Conservation (phyloP, 2,113 vertebrate species). For the Barbus barbus region DNA sequence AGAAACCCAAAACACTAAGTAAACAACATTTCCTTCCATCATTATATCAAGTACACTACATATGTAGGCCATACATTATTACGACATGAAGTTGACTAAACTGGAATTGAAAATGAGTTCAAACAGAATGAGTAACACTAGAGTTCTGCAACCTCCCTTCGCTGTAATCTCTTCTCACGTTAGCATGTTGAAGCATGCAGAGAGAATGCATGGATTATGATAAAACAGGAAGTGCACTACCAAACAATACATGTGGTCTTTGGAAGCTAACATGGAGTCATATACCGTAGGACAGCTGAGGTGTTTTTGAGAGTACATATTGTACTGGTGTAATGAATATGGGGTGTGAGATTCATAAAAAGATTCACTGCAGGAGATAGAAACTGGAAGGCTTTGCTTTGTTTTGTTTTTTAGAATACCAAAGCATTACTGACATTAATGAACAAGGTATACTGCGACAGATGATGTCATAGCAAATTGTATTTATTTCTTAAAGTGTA, state of each 20-base stretch:
- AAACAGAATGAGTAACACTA: not conserved
- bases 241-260: not conserved
- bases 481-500: not conserved
- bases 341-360: not conserved
- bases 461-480: not conserved
- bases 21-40: not conserved
- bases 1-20: not conserved
- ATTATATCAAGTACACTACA: not conserved
- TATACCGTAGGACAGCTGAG: too few species aligned
- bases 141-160: not conserved
- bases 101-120: too few species aligned
- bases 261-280: not conserved
- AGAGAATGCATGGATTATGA: not conserved
- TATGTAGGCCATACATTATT: not conserved
- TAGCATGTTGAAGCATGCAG: not conserved
- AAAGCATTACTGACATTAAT: too few species aligned
- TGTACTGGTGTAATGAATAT: not conserved
- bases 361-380: not conserved
- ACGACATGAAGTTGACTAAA: not conserved
- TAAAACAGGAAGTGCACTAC: not conserved
- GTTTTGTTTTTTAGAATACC: too few species aligned
- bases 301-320: not conserved
- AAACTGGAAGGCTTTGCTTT: not conserved
- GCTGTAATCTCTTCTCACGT: not conserved
- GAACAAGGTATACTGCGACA: not conserved